phyloP scores from a whole-genome alignment of 2,888 invertebrate species.

The Scrobipalpa atriplicella region DNA sequence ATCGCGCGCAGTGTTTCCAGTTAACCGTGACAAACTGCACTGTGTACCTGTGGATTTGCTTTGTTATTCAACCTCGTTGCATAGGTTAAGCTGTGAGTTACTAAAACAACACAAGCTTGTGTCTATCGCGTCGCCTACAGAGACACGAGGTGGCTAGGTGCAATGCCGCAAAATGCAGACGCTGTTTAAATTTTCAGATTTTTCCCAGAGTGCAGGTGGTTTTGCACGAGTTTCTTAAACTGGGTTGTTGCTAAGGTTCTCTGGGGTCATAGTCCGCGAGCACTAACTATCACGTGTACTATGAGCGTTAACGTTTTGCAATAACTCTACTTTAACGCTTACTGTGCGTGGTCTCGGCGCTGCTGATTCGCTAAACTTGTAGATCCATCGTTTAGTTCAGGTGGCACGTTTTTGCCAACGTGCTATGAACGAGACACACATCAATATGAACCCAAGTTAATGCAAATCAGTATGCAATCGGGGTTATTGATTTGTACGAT shows the following conservation, averaged over 20 bases:
- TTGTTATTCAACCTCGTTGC: constrained; percentile 43
- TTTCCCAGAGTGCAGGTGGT: constrained; percentile 10
- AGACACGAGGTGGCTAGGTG: background rate
- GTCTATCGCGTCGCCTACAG: constrained; percentile 8
- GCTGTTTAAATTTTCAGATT: background rate
- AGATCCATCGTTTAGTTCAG: constrained; percentile 30
- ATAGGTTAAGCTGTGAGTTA: constrained; percentile 26
- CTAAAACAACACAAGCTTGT: constrained; percentile 14
- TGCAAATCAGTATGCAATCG: background rate
- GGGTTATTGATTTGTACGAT: background rate
- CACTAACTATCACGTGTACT: constrained; percentile 40
- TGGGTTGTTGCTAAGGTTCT: constrained; percentile 31
- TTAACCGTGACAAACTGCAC: constrained; percentile 71
- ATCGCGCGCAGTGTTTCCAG: constrained; percentile 71
- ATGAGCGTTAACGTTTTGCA: constrained; percentile 35
- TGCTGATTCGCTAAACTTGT: constrained; percentile 41
- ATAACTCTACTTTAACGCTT: constrained; percentile 38
- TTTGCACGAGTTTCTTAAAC: constrained; percentile 8
- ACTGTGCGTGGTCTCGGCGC: constrained; percentile 37
- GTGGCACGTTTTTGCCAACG: constrained; percentile 43
- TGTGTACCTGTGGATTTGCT: constrained; percentile 54
- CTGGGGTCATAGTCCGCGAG: constrained; percentile 43
- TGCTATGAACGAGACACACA: constrained; percentile 30
- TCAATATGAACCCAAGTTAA: background rate
- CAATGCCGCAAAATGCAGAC: background rate